Conservation (phyloP, 2,888 invertebrate genomes). For the Cerastis rubricosa region DNA sequence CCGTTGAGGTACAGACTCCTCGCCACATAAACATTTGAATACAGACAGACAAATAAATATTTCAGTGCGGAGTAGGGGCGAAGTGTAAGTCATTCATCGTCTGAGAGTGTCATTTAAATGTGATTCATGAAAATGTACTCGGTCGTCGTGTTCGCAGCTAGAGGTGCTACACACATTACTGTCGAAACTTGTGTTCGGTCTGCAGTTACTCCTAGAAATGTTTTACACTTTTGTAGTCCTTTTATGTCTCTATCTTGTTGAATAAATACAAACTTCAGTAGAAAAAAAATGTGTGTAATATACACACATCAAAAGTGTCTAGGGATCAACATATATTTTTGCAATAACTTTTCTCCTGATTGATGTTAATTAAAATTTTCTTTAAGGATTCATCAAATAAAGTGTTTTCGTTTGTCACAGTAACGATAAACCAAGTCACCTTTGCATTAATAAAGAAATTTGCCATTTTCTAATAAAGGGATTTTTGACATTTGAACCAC, state of each 20-base stretch:
- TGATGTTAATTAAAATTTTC: no score
- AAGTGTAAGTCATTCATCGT: constrained; percentile 77
- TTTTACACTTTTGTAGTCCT: constrained; percentile 22
- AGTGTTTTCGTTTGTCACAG: no score
- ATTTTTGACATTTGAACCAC: no score
- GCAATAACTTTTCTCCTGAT: no score
- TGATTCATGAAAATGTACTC: constrained; percentile 78
- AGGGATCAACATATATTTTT: no score
- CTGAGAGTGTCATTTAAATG: constrained; percentile 77
- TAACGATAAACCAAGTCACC: no score
- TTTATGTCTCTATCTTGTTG: neutral
- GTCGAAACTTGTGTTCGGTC: constrained; percentile 20
- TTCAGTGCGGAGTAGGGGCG: constrained; percentile 71
- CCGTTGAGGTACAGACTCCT: constrained; percentile 30
- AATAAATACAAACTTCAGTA: constrained; percentile 1
- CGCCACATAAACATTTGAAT: constrained; percentile 66
- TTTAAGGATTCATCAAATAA: no score
- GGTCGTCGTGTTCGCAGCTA: constrained; percentile 57
- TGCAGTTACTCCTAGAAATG: constrained; percentile 24
- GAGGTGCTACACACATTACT: constrained; percentile 60
- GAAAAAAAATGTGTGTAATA: no score
- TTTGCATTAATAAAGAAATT: no score
- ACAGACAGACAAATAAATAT: constrained; percentile 77
- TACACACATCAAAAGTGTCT: no score
- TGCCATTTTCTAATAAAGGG: no score